These are phyloP conservation scores for Adineta ricciae DNA, from an alignment of 2,888 invertebrate species.

Conservation along the genomic window DNA sequence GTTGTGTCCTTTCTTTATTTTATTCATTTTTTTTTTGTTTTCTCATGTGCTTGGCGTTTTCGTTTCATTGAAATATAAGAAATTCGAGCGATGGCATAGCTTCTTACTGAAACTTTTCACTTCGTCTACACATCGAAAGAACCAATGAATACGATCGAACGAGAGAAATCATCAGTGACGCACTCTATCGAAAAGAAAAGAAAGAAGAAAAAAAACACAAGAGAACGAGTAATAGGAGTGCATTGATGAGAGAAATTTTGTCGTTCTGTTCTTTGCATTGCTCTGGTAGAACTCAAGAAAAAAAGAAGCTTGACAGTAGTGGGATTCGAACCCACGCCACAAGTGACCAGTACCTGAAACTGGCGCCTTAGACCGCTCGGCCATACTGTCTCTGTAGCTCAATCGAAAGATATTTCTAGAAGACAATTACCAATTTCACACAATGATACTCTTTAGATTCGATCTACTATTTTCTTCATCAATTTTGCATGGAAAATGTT, in stretches of 20 bases:
- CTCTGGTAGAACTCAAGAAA: background rate
- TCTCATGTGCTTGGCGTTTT: background rate
- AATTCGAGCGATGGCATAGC: background rate
- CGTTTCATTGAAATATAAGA: background rate
- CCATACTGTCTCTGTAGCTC: background rate
- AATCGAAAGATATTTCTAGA: background rate
- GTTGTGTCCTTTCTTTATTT: background rate
- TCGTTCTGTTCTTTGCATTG: background rate
- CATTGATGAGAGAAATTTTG: background rate
- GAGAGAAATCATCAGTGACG: too few relatives aligned
- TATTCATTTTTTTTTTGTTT: background rate
- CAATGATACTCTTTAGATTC: background rate
- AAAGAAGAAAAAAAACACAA: background rate
- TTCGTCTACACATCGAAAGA: too few relatives aligned
- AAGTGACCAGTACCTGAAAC: slow-evolving; percentile 15
- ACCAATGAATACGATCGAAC: too few relatives aligned
- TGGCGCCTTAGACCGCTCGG: slow-evolving; percentile 15
- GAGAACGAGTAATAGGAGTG: background rate
- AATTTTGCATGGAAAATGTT: too few relatives aligned
- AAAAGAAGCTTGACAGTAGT: background rate
- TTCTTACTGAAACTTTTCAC: background rate
- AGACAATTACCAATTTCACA: background rate
- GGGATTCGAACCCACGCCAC: slow-evolving; percentile 15
- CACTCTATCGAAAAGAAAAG: background rate
- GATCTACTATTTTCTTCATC: background rate